Percentiles rank a stretch among this genome's conserved stretches.
Evolutionary conservation across 2,113 vertebrate species (phyloP).

Genomic region (Cebidichthys violaceus): DNA sequence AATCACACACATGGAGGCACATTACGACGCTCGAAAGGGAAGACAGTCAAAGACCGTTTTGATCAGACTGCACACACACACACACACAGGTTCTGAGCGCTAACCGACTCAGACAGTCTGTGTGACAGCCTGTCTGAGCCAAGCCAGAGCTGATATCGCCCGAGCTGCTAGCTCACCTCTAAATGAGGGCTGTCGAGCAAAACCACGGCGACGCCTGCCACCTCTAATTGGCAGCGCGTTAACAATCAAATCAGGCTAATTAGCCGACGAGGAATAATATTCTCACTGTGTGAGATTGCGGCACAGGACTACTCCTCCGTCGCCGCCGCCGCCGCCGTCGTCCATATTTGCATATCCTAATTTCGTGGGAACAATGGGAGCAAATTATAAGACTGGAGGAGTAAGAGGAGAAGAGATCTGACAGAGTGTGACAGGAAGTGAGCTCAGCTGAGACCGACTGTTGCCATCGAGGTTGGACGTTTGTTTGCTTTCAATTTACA

Average conservation of each 20-base stretch:
- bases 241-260: constrained; percentile 92
- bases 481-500: constrained; percentile 18
- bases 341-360: constrained; percentile 87
- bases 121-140: constrained; percentile 66
- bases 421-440: constrained; percentile 6
- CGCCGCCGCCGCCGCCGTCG: constrained; percentile 40
- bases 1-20: constrained; percentile 33
- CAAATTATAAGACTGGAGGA: constrained; percentile 83
- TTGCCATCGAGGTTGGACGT: background rate
- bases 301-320: constrained; percentile 71
- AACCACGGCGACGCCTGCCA: constrained; percentile 77
- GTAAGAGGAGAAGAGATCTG: constrained; percentile 71
- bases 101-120: constrained; percentile 67
- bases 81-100: constrained; percentile 27
- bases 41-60: constrained; percentile 20
- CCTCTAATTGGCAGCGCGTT: constrained; percentile 91
- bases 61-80: constrained; percentile 23
- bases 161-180: constrained; percentile 69
- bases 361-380: constrained; percentile 85
- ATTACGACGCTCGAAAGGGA: constrained; percentile 11
- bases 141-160: constrained; percentile 68
- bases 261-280: constrained; percentile 87
- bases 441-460: background rate
- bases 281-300: constrained; percentile 71
- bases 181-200: constrained; percentile 78